Conservation (phyloP, 2,888 invertebrate genomes). For the Empis stercorea region DNA sequence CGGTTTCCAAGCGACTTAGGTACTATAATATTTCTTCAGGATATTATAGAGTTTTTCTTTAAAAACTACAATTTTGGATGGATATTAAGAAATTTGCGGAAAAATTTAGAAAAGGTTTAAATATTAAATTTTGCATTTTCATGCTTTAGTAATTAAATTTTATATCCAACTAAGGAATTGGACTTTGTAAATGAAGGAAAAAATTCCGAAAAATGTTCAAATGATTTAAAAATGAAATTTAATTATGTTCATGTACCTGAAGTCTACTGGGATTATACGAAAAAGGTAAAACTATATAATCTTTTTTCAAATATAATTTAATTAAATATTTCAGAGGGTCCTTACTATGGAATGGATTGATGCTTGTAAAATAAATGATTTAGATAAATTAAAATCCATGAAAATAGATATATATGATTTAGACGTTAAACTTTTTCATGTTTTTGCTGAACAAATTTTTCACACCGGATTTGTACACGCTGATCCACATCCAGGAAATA, state of each 20-base stretch:
- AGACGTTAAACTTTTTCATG: constrained; percentile 50
- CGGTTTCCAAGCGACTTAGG: constrained; percentile 54
- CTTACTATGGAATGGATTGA: constrained; percentile 61
- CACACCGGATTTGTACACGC: constrained; percentile 66
- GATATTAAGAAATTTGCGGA: constrained; percentile 52
- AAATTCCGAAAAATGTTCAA: constrained; percentile 55
- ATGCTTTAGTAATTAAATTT: no score
- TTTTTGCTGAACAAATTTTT: constrained; percentile 65
- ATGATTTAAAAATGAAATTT: constrained; percentile 44
- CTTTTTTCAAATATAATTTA: not conserved
- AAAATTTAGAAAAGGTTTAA: constrained; percentile 42
- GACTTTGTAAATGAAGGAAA: constrained; percentile 57
- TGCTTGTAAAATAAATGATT: constrained; percentile 53
- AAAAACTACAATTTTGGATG: constrained; percentile 61
- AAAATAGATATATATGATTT: constrained; percentile 49
- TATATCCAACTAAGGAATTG: constrained; percentile 37
- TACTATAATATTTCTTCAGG: constrained; percentile 51
- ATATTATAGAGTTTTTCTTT: constrained; percentile 50
- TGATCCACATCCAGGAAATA: constrained; percentile 68
- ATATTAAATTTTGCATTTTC: not conserved
- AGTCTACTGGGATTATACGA: constrained; percentile 49
- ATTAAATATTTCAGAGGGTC: constrained; percentile 43
- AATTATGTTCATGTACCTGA: constrained; percentile 52
- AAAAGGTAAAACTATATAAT: constrained; percentile 36
- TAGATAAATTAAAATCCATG: constrained; percentile 38